Base-by-base conservation (phyloP, 2,888 invertebrate genomes). In the Eupithecia tripunctaria region DNA sequence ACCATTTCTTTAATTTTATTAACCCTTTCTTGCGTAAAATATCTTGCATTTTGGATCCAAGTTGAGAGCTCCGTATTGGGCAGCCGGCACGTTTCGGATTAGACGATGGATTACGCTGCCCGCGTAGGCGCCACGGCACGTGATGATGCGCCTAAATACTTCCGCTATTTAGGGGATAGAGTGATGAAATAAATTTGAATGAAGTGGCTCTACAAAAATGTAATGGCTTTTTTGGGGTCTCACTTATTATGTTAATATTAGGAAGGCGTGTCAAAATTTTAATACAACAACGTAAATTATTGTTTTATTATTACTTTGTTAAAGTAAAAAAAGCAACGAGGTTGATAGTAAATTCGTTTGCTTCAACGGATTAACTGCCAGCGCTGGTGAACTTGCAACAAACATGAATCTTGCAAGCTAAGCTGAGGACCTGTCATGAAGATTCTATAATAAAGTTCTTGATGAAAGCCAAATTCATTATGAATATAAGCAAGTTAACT, bases 11-110 rank as follows among this genome's bases (percentile, higher is more conserved):
- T 4, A 12, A 10, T 25, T 51, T 25, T 51, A 3, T 60, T 18
- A 27, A 6, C 15, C 15, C 60, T 27, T 27, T 63, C 12, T 63
- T 21, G 10, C 32, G 12, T 21, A 27, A 32, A 63, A 36, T n/a
- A 63, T 32, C 1, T 63, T 62, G n/a, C 0, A 32, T 32, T 18
- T 0, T 4, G 21, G 62, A n/a, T 32, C 25, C 56, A 14, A 25
- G 25, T 56, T 25, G 3, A 18, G 62, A 10, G 10, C 62, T 29
- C 36, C 15, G 64, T 64, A 78, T 78, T 76, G 75, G 73, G 47
- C 66, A 60, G 69, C 60, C 63, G 77, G 75, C 80, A 78, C 78
- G 78, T 78, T 74, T 68, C 73, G 78, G 76, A 78, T 77, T 60
- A 70, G 73, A 67, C 71, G 14, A 71, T 69, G 77, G 74, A 76